Conservation (phyloP, 2,888 invertebrate species). For the Mamestra brassicae region DNA sequence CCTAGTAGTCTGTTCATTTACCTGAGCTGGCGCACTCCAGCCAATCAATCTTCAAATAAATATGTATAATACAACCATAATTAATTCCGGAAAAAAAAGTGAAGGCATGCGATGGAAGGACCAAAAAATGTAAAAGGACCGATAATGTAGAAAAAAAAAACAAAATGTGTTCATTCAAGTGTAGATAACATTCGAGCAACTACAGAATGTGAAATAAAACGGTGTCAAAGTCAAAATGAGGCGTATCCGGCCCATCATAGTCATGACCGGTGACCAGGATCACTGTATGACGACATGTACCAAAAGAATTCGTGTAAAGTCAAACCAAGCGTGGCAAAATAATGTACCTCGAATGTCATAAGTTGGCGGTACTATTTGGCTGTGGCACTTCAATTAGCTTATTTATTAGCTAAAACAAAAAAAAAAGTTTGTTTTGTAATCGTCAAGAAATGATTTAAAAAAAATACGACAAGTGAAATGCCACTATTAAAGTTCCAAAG, state of each 20-base stretch:
- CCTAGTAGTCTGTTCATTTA: not conserved
- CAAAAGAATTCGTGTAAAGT: constrained; percentile 28
- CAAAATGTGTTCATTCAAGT: not conserved
- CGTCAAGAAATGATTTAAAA: not conserved
- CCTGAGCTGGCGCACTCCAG: constrained; percentile 2
- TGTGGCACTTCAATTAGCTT: not conserved
- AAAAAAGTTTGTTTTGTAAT: not conserved
- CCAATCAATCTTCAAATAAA: not conserved
- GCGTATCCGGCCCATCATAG: constrained; percentile 46
- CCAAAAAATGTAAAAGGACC: not conserved
- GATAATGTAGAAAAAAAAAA: constrained; percentile 7
- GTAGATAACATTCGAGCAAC: constrained; percentile 9
- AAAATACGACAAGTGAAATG: not conserved
- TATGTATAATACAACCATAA: not conserved
- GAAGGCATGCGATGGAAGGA: constrained; percentile 14
- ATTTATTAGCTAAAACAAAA: not conserved
- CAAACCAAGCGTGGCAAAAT: constrained; percentile 35
- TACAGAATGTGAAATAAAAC: constrained; percentile 40
- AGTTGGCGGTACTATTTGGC: not conserved
- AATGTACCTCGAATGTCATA: not conserved
- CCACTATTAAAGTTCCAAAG: not conserved
- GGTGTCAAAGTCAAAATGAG: constrained; percentile 43
- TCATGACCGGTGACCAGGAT: constrained; percentile 20
- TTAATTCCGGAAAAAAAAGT: not conserved
- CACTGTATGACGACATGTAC: constrained; percentile 26